A percentile compares a stretch with the other conserved stretches of the same genome.
These are phyloP conservation scores for Chionodraco myersi DNA, from an alignment of 2,113 vertebrate genomes.

Conservation along the genomic window DNA sequence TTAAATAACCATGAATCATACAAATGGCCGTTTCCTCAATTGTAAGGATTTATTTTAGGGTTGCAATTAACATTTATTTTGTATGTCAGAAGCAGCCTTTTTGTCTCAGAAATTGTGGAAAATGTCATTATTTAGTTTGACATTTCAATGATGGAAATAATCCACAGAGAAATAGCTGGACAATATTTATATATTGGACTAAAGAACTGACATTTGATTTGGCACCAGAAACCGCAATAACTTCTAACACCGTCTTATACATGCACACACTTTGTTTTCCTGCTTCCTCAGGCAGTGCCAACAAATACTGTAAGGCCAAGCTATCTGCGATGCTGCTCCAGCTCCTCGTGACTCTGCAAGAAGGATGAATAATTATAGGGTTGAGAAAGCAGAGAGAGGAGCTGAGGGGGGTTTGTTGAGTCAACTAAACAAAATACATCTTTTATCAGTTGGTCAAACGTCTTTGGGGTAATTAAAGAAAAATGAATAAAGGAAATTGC, in stretches of 20 bases:
- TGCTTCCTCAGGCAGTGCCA: not conserved
- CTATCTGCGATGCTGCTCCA: conserved; percentile 7
- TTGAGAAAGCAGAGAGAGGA: not conserved
- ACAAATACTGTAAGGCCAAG: conserved; percentile 3
- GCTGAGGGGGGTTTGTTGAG: conserved; percentile 16
- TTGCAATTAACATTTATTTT: not conserved
- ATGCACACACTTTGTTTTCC: not conserved
- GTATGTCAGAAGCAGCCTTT: too few species aligned
- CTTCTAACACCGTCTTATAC: not conserved
- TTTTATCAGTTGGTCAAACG: not conserved
- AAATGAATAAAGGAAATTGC: not conserved
- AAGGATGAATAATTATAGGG: not conserved
- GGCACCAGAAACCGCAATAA: not conserved
- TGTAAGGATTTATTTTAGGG: not conserved
- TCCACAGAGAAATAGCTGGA: not conserved
- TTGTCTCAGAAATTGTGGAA: not conserved
- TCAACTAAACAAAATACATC: conserved; percentile 3
- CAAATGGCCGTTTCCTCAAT: not conserved
- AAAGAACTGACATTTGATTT: not conserved
- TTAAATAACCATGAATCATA: too few species aligned
- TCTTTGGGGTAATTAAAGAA: not conserved
- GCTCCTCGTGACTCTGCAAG: conserved; percentile 8
- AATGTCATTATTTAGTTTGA: not conserved
- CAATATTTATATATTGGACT: not conserved
- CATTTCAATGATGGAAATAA: not conserved